Conservation (phyloP, 2,797 vertebrate species). For the Liparis tanakae region DNA sequence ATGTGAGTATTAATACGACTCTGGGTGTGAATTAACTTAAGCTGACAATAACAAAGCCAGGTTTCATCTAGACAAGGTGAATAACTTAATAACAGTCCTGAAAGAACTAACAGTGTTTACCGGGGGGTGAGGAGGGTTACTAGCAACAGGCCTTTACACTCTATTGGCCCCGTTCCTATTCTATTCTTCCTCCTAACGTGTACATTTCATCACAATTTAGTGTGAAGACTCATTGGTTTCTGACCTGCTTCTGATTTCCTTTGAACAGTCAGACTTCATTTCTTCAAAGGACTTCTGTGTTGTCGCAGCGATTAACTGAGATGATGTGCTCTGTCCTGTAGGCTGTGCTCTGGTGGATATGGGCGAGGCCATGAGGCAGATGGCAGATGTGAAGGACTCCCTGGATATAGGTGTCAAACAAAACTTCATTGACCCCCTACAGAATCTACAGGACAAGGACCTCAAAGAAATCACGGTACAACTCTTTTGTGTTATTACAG, state of each 20-base stretch:
- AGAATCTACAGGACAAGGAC: constrained; percentile 94
- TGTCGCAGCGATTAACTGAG: neutral
- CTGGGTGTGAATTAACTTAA: too few species aligned
- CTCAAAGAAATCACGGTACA: constrained; percentile 93
- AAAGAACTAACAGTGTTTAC: too few species aligned
- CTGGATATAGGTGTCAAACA: constrained; percentile 95
- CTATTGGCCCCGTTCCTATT: neutral
- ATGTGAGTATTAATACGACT: too few species aligned
- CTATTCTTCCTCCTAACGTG: neutral
- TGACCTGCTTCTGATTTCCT: neutral
- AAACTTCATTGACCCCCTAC: constrained; percentile 94
- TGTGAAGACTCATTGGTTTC: neutral
- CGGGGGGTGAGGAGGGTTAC: too few species aligned
- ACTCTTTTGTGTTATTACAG: too few species aligned
- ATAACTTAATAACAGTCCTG: too few species aligned
- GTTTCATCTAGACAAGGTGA: too few species aligned
- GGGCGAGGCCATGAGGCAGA: constrained; percentile 93
- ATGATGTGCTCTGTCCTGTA: constrained; percentile 37
- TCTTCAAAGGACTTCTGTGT: neutral
- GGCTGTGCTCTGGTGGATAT: constrained; percentile 88
- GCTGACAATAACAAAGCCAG: too few species aligned
- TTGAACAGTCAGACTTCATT: neutral
- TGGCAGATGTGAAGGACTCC: constrained; percentile 94
- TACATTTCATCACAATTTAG: neutral
- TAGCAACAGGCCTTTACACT: neutral